Conservation (phyloP, 2,888 invertebrate species). For the Aelia acuminata region DNA sequence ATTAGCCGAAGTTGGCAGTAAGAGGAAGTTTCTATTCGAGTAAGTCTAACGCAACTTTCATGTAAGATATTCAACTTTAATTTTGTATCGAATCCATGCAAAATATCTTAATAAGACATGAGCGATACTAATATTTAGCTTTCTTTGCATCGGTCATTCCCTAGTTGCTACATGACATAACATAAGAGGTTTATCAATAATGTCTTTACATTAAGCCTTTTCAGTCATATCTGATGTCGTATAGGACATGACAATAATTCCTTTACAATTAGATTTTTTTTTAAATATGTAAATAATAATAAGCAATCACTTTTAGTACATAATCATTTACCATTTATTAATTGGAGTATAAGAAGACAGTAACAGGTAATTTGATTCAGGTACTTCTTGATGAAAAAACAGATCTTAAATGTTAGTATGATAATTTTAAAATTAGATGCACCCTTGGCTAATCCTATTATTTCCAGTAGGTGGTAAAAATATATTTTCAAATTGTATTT, state of each 20-base stretch:
- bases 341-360: background rate
- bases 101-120: background rate
- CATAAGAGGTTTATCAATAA: background rate
- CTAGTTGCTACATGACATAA: background rate
- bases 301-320: background rate
- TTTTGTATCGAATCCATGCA: no score
- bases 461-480: background rate
- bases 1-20: no score
- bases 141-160: background rate
- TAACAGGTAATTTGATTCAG: background rate
- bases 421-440: background rate
- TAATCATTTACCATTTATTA: background rate
- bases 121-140: background rate
- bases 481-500: background rate
- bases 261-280: background rate
- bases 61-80: no score
- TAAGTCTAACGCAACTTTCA: no score
- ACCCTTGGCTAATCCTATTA: background rate
- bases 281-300: background rate
- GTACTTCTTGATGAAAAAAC: conserved; percentile 18
- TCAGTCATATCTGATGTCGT: no score
- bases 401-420: background rate
- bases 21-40: no score
- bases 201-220: no score
- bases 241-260: no score